Base-by-base conservation (phyloP, 2,113 vertebrate genomes). In the Paradisaea rubra region DNA sequence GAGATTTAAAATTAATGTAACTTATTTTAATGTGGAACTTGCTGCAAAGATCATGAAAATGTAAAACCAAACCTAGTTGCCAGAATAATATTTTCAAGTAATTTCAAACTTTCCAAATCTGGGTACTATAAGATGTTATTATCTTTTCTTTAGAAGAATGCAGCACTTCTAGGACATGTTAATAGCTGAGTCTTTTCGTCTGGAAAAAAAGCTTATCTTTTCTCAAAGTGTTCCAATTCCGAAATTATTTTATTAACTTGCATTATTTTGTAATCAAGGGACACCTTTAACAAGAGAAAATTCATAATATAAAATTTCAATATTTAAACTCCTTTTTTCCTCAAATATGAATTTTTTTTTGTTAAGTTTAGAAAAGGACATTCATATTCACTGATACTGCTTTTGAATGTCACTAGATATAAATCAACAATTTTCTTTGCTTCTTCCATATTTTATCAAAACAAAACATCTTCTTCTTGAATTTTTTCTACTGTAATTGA, bases 101-200 rank as follows among this genome's bases (percentile, higher is more conserved):
- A 31, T 15, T 88, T 66, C 4, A 47, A 47, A 65, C 30, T 70
- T 93, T 9, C 11, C 70, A 84, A 56, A 57, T 45, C 9, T 41
- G 7, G 3, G 2, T 45, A 27, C 3, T 37, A 1, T 37, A 45
- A 47, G 15, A 28, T 41, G 3, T 7, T 31, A 24, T 4, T 57
- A 10, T 42, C 5, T 27, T 88, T 86, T 83, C 2, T 81, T 73
- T 66, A 42, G 30, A 65, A 89, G 13, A 5, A 70, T 2, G 0
- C 4, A 65, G 6, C 5, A 25, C 7, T 53, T 91, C 20, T 24
- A 57, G 27, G 21, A 71, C 17, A 28, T 69, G 7, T 45, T 45
- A 45, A 20, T n/a, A 59, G 10, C 8, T 50, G 5, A 0, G 10
- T 68, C 64, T 47, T 59, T 42, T 12, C 7, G 12, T 27, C 24